Evolutionary conservation across 2,113 vertebrate genomes (phyloP).

Genomic region (Podarcis raffonei): DNA sequence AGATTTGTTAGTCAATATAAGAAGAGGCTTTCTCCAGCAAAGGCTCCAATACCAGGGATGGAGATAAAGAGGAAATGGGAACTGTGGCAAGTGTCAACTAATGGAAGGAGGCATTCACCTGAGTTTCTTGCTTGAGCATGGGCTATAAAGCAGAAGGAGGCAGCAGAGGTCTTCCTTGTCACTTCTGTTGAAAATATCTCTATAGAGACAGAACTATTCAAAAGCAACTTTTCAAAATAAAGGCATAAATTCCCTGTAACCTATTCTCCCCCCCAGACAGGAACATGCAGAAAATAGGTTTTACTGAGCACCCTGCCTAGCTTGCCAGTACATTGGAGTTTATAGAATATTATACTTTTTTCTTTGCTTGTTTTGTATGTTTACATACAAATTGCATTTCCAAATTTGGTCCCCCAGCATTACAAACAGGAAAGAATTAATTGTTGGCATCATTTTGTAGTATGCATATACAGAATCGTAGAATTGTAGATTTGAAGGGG

Average conservation of each 20-base stretch:
- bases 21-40: slow-evolving; percentile 85
- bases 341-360: rapidly evolving
- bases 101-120: slow-evolving; percentile 75
- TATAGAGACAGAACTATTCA: slow-evolving; percentile 63
- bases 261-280: neutral
- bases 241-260: slow-evolving; percentile 51
- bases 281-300: neutral
- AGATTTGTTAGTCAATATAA: slow-evolving; percentile 83
- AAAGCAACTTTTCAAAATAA: slow-evolving; percentile 54
- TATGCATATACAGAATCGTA: too few species aligned
- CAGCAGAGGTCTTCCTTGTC: slow-evolving; percentile 63
- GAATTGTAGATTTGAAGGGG: too few species aligned
- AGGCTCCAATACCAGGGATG: slow-evolving; percentile 88
- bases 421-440: neutral
- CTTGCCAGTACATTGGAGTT: neutral
- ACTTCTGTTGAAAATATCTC: slow-evolving; percentile 52
- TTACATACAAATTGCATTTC: neutral
- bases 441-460: too few species aligned
- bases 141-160: slow-evolving; percentile 67
- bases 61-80: slow-evolving; percentile 85
- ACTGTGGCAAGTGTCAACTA: slow-evolving; percentile 61
- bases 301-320: slow-evolving; percentile 21
- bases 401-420: neutral
- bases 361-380: rapidly evolving
- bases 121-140: slow-evolving; percentile 78